These are phyloP conservation scores for Drosophila ironensis DNA, from an alignment of 1,140 invertebrate species.

Conservation along the genomic window DNA sequence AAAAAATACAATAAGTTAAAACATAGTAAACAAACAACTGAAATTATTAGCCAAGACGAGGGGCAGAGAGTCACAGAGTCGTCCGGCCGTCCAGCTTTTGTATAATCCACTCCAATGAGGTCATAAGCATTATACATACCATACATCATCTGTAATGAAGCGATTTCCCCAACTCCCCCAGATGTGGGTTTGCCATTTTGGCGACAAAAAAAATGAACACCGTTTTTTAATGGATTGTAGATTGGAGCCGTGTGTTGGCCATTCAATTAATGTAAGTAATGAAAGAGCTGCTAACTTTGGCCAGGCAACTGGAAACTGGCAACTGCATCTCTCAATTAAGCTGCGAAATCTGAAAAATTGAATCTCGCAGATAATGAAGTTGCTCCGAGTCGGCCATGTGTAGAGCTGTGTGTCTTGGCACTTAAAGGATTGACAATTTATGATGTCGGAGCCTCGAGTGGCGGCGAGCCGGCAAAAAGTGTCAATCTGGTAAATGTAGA, in stretches of 20 bases:
- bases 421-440: conserved; percentile 51
- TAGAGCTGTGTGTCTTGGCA: conserved; percentile 5
- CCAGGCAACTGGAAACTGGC: conserved; percentile 23
- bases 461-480: conserved; percentile 13
- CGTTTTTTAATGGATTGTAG: background rate
- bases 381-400: conserved; percentile 16
- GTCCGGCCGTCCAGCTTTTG: conserved; percentile 23
- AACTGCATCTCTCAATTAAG: conserved; percentile 69
- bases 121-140: conserved; percentile 13
- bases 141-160: conserved; percentile 41
- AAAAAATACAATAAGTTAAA: conserved; percentile 29
- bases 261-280: conserved; percentile 77
- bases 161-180: conserved; percentile 16
- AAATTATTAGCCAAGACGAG: conserved; percentile 75
- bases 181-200: conserved; percentile 31
- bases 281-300: conserved; percentile 65
- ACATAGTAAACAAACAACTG: conserved; percentile 51
- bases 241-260: conserved; percentile 31
- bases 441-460: conserved; percentile 19
- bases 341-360: conserved; percentile 14
- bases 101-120: conserved; percentile 32
- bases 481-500: conserved; percentile 44
- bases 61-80: conserved; percentile 40
- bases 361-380: conserved; percentile 52
- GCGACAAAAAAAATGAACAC: conserved; percentile 40